These are phyloP conservation scores for Spheniscus mendiculus DNA, from an alignment of 2,113 vertebrate species.

Conservation along the genomic window DNA sequence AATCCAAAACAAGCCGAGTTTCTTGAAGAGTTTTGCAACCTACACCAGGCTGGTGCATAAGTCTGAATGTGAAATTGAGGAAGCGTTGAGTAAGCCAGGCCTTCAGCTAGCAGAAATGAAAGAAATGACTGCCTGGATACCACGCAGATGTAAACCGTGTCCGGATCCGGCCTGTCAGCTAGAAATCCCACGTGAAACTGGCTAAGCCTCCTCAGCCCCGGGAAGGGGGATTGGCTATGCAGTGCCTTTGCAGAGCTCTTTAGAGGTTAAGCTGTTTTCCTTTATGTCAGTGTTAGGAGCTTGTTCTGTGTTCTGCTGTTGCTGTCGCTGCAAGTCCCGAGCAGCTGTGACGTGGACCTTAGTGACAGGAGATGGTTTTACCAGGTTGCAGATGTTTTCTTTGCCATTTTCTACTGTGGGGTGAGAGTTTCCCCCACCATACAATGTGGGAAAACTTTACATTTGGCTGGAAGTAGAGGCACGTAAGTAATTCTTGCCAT, in stretches of 20 bases:
- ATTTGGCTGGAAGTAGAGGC: neutral
- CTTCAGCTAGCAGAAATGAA: neutral
- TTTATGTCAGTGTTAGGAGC: neutral
- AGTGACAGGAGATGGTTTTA: neutral
- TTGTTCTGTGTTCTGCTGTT: neutral
- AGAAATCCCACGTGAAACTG: neutral
- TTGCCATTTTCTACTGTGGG: neutral
- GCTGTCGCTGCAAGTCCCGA: neutral
- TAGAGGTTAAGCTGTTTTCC: slow-evolving; percentile 34
- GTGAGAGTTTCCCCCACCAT: neutral
- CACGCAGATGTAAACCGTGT: neutral
- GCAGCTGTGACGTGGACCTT: neutral
- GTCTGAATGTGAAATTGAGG: neutral
- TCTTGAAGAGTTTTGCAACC: neutral
- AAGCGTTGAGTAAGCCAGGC: neutral
- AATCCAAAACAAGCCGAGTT: neutral
- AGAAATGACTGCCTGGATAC: neutral
- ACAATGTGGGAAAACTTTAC: neutral
- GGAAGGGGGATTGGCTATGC: neutral
- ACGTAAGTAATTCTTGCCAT: neutral
- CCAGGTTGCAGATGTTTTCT: neutral
- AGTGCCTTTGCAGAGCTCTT: neutral
- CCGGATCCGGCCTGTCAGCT: neutral
- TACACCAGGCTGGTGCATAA: neutral
- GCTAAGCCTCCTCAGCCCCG: slow-evolving; percentile 34